Conservation (phyloP, 2,888 invertebrate genomes). For the Dione juno region DNA sequence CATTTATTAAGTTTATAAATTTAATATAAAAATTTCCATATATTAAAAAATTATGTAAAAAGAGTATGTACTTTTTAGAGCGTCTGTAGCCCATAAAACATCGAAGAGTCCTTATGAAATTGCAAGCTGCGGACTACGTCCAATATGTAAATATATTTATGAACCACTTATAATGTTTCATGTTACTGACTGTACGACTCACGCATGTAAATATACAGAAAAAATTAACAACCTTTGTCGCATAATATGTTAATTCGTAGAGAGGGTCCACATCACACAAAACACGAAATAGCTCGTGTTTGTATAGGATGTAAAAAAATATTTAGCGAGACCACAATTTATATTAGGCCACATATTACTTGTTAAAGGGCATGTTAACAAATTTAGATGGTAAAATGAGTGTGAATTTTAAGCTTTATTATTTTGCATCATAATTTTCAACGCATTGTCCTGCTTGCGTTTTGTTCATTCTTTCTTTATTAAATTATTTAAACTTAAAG, state of each 20-base stretch:
- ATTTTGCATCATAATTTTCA: constrained; percentile 7
- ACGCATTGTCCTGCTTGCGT: neutral
- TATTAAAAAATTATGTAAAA: too few relatives aligned
- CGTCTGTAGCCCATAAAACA: constrained; percentile 25
- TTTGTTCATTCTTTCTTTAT: neutral
- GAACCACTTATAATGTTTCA: constrained; percentile 26
- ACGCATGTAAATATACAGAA: constrained; percentile 34
- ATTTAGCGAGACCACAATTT: constrained; percentile 19
- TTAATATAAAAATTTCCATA: constrained; percentile 18
- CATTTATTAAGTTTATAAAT: neutral
- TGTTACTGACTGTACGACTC: constrained; percentile 20
- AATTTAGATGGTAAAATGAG: constrained; percentile 15
- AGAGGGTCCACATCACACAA: constrained; percentile 28
- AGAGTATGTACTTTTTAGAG: constrained; percentile 21
- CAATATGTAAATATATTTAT: constrained; percentile 29
- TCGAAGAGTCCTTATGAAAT: constrained; percentile 25
- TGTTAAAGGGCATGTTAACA: constrained; percentile 21
- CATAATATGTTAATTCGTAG: constrained; percentile 38
- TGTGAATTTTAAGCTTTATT: constrained; percentile 14
- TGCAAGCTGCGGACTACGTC: constrained; percentile 24
- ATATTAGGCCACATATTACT: constrained; percentile 28
- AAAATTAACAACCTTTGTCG: constrained; percentile 34
- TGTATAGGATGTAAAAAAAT: constrained; percentile 32
- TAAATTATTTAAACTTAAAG: neutral
- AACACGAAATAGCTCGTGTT: constrained; percentile 37